Evolutionary conservation across 2,113 vertebrate genomes (phyloP).

Genomic region (Polypterus bichir): DNA sequence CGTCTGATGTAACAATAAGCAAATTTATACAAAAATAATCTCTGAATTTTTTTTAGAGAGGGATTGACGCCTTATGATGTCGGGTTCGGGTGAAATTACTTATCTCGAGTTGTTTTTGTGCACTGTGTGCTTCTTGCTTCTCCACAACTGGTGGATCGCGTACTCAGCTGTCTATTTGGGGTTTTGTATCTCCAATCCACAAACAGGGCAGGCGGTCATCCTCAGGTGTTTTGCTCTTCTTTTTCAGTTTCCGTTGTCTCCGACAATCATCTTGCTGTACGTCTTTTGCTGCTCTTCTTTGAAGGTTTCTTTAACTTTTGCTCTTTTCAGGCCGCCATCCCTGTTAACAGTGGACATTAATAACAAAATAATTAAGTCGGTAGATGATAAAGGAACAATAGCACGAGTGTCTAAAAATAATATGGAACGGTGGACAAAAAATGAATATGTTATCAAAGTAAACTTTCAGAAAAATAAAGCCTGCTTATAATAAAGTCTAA

Average conservation of each 20-base stretch:
- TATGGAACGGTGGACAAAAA: background rate
- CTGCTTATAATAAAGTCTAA: too few relatives aligned
- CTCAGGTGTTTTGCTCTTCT: background rate
- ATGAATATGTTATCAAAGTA: background rate
- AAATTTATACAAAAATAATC: too few relatives aligned
- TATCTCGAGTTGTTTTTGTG: too few relatives aligned
- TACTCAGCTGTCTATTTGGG: too few relatives aligned
- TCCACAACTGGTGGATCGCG: too few relatives aligned
- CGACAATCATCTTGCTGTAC: constrained; percentile 80
- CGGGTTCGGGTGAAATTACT: too few relatives aligned
- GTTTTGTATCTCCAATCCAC: too few relatives aligned
- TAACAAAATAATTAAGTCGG: constrained; percentile 4
- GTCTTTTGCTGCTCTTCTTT: constrained; percentile 85
- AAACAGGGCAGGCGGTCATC: too few relatives aligned
- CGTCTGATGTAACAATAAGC: too few relatives aligned
- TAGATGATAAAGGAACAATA: constrained; percentile 12
- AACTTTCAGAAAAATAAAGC: background rate
- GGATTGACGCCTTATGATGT: too few relatives aligned
- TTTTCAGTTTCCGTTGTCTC: constrained; percentile 42
- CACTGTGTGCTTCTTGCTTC: too few relatives aligned
- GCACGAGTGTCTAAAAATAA: background rate
- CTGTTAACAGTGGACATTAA: constrained; percentile 38
- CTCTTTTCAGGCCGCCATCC: constrained; percentile 85
- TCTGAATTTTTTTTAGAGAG: too few relatives aligned
- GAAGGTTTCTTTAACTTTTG: constrained; percentile 72